phyloP scores from a whole-genome alignment of 2,113 vertebrate species.

The Paradisaea rubra region DNA sequence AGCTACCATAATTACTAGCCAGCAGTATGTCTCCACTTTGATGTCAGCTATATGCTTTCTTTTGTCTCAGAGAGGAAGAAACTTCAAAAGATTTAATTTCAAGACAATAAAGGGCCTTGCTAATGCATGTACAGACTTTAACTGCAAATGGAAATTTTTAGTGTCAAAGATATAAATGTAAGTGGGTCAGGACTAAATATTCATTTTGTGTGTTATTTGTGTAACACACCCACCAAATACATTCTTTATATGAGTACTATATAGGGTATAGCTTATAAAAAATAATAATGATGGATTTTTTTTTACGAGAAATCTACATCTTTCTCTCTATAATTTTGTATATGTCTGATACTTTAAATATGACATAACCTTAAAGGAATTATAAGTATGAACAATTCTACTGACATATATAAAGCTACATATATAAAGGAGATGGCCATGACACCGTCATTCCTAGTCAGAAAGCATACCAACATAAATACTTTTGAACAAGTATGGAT shows the following conservation, averaged over 20 bases:
- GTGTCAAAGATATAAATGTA: neutral
- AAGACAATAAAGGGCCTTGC: conserved; percentile 66
- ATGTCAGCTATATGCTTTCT: conserved; percentile 64
- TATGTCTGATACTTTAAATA: neutral
- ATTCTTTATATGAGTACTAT: neutral
- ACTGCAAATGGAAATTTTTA: conserved; percentile 35
- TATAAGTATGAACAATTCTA: neutral
- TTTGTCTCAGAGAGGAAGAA: conserved; percentile 70
- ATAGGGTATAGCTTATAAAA: neutral
- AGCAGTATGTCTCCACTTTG: conserved; percentile 70
- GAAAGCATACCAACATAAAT: neutral
- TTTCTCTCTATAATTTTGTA: neutral
- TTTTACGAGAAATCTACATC: neutral
- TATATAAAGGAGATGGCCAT: neutral
- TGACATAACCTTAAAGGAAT: neutral
- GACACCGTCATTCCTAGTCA: neutral
- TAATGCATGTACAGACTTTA: conserved; percentile 48
- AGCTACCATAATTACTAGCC: conserved; percentile 66
- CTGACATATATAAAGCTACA: neutral
- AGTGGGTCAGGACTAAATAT: neutral
- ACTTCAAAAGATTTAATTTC: conserved; percentile 77
- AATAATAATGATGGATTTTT: neutral
- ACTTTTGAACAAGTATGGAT: neutral
- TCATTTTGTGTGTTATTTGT: neutral
- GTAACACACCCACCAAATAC: neutral